These are phyloP conservation scores for Drosophila pseudotalamancana DNA, from an alignment of 2,888 invertebrate genomes.

Conservation along the genomic window DNA sequence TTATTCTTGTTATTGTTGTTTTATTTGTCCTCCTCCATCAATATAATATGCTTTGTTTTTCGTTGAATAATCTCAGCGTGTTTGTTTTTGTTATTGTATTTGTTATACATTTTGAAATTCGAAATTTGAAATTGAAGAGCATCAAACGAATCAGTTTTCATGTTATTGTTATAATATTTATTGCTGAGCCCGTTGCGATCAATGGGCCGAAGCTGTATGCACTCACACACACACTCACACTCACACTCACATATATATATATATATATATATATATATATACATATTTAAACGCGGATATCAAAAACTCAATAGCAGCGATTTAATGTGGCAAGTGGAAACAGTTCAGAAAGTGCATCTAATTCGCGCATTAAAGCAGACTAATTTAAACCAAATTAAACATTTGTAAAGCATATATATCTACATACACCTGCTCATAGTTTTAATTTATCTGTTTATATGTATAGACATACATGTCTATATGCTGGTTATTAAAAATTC, in stretches of 20 bases:
- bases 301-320: too few species aligned
- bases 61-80: slow-evolving; percentile 24
- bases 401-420: too few species aligned
- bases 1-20: background rate
- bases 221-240: too few species aligned
- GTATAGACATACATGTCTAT: too few species aligned
- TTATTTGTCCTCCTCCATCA: slow-evolving; percentile 10
- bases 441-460: too few species aligned
- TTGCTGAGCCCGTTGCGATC: slow-evolving; percentile 41
- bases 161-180: slow-evolving; percentile 46
- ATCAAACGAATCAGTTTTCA: slow-evolving; percentile 1
- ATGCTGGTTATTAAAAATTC: too few species aligned
- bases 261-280: background rate
- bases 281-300: slow-evolving; percentile 11
- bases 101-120: background rate
- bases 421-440: too few species aligned
- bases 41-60: slow-evolving; percentile 34
- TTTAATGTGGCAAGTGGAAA: background rate
- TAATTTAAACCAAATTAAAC: too few species aligned
- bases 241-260: too few species aligned
- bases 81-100: background rate
- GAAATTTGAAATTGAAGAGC: slow-evolving; percentile 33
- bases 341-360: background rate
- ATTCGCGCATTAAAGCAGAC: too few species aligned
- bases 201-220: slow-evolving; percentile 41